phyloP scores from a whole-genome alignment of 2,888 invertebrate species.

The Chrysomela aeneicollis region DNA sequence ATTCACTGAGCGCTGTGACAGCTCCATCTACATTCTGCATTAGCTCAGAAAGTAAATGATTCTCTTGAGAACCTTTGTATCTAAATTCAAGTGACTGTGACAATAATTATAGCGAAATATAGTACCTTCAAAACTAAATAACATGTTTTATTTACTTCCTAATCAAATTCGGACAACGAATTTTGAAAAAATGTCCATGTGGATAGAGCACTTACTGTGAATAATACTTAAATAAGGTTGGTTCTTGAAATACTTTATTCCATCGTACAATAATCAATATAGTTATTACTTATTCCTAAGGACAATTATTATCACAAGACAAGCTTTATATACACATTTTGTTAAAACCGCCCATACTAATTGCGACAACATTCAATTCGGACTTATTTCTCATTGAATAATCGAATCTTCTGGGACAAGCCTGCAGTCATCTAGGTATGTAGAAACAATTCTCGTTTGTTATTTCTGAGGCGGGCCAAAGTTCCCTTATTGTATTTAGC shows the following conservation, averaged over 20 bases:
- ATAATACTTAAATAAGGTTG: no score
- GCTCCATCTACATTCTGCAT: background rate
- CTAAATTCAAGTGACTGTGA: conserved; percentile 59
- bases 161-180: background rate
- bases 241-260: background rate
- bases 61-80: conserved; percentile 35
- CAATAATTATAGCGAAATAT: conserved; percentile 59
- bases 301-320: background rate
- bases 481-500: conserved; percentile 20
- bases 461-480: conserved; percentile 17
- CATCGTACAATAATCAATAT: background rate
- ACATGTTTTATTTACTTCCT: background rate
- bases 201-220: no score
- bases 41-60: background rate
- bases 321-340: background rate
- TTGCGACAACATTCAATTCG: background rate
- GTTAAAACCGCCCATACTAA: background rate
- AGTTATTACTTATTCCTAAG: background rate
- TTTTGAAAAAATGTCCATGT: no score
- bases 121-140: conserved; percentile 15
- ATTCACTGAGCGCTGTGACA: no score
- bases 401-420: background rate
- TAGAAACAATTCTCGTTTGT: conserved; percentile 29
- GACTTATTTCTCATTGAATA: conserved; percentile 3
- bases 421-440: no score